Base-by-base conservation (phyloP, 2,888 invertebrate genomes). In the Diogma glabrata region DNA sequence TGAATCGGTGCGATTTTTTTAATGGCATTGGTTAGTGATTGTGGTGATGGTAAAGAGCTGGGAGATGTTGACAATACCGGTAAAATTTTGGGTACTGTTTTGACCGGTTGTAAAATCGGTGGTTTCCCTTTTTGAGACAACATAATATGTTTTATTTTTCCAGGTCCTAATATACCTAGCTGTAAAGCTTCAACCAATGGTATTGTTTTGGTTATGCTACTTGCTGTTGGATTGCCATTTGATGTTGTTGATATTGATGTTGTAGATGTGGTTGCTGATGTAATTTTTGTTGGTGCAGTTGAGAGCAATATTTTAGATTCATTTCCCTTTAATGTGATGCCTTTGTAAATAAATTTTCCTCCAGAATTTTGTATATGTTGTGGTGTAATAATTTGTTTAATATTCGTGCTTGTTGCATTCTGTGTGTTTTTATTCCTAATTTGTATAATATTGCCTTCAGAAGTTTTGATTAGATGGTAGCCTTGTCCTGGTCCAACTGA, bases 361-460 rank as follows among this genome's bases (percentile, higher is more conserved):
- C 23, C 24, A 8, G 46, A 24, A 14, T 26, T 46, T 24, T 24
- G 22, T 6, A 46, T 46, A 16, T 24, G 23, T 5, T 22, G 46
- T 9, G 22, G 46, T 16, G 24, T 16, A 24, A 46, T 24, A 24
- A 46, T 17, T 10, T 46, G 23, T 46, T 46, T 46, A 6, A 47
- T 19, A 33, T 16, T 16, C 8, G 16, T 14, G 3, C 8, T 14
- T 16, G 16, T 16, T 36, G 36, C 8, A 51, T 57, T 57, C 26
- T 56, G 36, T 2, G 55, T 33, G 45, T 58, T 60, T 26, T 49
- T 55, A 30, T 57, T 50, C 46, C 63, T 61, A 1, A 63, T 20
- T 3, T 60, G 64, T 1, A 63, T 56, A 22, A 61, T 55, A 40
- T 52, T 60, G 3, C 63, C 62, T 49, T 61, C 61, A 2, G 61